A percentile compares a stretch with the other conserved stretches of the same genome.
Evolutionary conservation across 35 echinoderm and acorn worm genomes (phyloP).

Genomic region (Lytechinus variegatus): DNA sequence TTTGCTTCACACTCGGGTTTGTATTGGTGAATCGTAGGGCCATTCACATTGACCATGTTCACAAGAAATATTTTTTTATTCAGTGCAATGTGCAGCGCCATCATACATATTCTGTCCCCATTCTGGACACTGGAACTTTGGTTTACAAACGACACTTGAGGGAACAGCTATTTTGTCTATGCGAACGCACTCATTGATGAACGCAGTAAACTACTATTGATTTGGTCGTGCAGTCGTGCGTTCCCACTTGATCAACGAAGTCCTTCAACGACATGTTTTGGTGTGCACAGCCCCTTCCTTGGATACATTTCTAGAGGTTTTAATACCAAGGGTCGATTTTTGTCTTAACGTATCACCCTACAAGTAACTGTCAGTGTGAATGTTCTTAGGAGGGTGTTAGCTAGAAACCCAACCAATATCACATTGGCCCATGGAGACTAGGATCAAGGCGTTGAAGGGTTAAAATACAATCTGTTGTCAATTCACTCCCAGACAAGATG

Average conservation of each 20-base stretch:
- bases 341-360: not conserved
- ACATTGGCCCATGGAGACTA: not conserved
- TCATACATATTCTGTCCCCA: not conserved
- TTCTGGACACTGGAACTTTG: not conserved
- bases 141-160: not conserved
- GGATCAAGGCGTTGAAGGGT: constrained; percentile 14
- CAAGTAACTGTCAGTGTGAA: not conserved
- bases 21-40: not conserved
- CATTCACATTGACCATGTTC: not conserved
- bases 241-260: not conserved
- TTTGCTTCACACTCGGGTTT: not conserved
- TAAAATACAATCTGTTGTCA: constrained; percentile 17
- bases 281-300: not conserved
- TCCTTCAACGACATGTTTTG: not conserved
- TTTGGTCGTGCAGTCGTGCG: not conserved
- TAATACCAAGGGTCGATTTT: not conserved
- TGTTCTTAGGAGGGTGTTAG: not conserved
- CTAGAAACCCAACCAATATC: not conserved
- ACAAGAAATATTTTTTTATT: not conserved
- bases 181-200: not conserved
- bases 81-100: not conserved
- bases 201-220: not conserved
- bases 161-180: not conserved
- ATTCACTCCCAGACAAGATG: not conserved
- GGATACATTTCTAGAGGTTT: not conserved